Evolutionary conservation across 2,888 invertebrate species (phyloP).

Genomic region (Chaetogeoica ovagalla): DNA sequence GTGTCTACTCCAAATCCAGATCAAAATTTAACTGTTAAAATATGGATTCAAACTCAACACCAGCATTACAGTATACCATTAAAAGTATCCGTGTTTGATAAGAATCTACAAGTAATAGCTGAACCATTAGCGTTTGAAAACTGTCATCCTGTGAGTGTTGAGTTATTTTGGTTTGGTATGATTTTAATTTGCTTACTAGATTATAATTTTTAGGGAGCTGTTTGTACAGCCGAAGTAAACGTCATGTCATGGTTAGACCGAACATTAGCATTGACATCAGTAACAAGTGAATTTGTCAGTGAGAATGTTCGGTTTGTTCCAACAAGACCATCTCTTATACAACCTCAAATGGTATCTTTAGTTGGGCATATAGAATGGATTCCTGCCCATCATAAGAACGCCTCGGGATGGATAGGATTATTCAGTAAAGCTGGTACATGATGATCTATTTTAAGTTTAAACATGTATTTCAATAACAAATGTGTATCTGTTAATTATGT

Average conservation of each 20-base stretch:
- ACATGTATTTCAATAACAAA: not conserved
- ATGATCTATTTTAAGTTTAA: not conserved
- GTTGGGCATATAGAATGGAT: slow-evolving; percentile 50
- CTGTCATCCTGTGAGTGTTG: slow-evolving; percentile 40
- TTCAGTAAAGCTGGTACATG: slow-evolving; percentile 42
- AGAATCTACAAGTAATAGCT: slow-evolving; percentile 48
- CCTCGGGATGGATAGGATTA: slow-evolving; percentile 42
- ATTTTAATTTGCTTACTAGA: not conserved
- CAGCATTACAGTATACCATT: slow-evolving; percentile 50
- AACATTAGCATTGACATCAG: slow-evolving; percentile 47
- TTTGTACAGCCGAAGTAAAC: slow-evolving; percentile 48
- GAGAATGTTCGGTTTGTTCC: slow-evolving; percentile 49
- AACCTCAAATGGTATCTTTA: slow-evolving; percentile 48
- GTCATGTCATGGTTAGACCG: slow-evolving; percentile 51
- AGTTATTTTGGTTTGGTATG: not conserved
- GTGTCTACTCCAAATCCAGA: slow-evolving; percentile 49
- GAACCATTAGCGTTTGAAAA: slow-evolving; percentile 50
- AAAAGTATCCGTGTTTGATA: slow-evolving; percentile 48
- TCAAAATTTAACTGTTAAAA: slow-evolving; percentile 50
- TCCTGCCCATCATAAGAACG: slow-evolving; percentile 44
- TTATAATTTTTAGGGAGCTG: slow-evolving; percentile 34
- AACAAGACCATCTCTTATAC: slow-evolving; percentile 46
- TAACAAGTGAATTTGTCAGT: slow-evolving; percentile 51
- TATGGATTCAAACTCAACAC: slow-evolving; percentile 51
- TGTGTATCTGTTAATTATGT: not conserved